A percentile compares a stretch with the other conserved stretches of the same genome.
phyloP scores from a whole-genome alignment of 2,888 invertebrate species.

The Eilema sororculum region DNA sequence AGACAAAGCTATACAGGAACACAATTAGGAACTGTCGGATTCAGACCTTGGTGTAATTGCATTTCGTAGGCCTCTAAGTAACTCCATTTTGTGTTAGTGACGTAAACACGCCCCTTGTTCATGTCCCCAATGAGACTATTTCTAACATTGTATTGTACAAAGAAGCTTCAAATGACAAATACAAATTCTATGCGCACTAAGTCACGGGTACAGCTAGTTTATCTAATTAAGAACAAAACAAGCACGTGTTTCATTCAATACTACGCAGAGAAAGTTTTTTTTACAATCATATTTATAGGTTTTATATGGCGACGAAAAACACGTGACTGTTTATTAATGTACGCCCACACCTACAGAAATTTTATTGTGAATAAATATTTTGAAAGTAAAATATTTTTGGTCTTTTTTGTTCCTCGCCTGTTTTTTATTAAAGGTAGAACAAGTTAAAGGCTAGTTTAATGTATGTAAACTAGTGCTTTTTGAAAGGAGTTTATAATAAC shows the following conservation, averaged over 20 bases:
- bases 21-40: too few relatives aligned
- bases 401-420: background rate
- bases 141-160: background rate
- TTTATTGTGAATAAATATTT: background rate
- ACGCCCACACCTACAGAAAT: background rate
- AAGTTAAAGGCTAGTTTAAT: background rate
- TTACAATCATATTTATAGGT: background rate
- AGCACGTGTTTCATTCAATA: background rate
- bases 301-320: constrained; percentile 5
- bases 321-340: constrained; percentile 1
- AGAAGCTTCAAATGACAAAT: background rate
- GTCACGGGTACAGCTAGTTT: background rate
- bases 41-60: background rate
- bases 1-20: too few relatives aligned
- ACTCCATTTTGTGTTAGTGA: background rate
- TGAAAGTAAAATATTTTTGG: background rate
- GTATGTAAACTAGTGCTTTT: background rate
- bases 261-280: background rate
- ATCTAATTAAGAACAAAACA: background rate
- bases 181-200: background rate
- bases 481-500: background rate
- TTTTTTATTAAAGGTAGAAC: background rate
- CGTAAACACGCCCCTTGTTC: background rate
- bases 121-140: background rate
- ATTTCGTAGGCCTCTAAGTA: background rate